Base-by-base conservation (phyloP, 2,113 vertebrate genomes). In the Macrotus californicus region DNA sequence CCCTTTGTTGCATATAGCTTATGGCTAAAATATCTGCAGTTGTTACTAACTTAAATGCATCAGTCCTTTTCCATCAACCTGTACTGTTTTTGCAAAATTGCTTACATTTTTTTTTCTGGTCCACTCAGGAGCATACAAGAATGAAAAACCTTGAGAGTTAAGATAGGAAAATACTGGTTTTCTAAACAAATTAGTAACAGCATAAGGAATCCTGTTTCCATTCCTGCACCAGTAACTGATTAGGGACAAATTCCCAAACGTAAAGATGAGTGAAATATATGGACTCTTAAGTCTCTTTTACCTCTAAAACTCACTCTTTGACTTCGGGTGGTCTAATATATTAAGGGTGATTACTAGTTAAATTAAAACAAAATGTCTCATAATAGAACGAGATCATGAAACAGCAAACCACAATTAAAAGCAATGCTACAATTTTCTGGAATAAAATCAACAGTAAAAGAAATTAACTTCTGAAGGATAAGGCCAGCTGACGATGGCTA, bases 331-430 rank as follows among this genome's bases (percentile, higher is more conserved):
- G 10, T 46, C 75, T 50, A 87, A 48, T 81, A 46, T 77, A 34
- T 76, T 90, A 69, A 18, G 14, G 11, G 72, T 89, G 21, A 76
- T 84, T 61, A 69, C 31, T 48, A 93, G 26, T 31, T 79, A 56
- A 89, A 79, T 86, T 84, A 82, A 93, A 95, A 80, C 31, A 94
- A 67, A 89, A 46, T 70, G 15, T 72, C 50, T 13, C 41, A 79
- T 80, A 48, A 41, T 72, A 87, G 41, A 85, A 91, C 4, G 9
- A 64, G 9, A 89, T 82, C 91, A 64, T 50, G 5, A 94, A 95
- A 94, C 82, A 59, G 19, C 48, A 96, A 89, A 82, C 31, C 43
- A 92, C 54, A 94, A 50, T 92, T 52, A 79, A 70, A 94, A 96
- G 31, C 81, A 95, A 80, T 69, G 82, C 18, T 79, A 84, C 29